phyloP scores from a whole-genome alignment of 1,140 invertebrate species.

The Macrobrachium rosenbergii region DNA sequence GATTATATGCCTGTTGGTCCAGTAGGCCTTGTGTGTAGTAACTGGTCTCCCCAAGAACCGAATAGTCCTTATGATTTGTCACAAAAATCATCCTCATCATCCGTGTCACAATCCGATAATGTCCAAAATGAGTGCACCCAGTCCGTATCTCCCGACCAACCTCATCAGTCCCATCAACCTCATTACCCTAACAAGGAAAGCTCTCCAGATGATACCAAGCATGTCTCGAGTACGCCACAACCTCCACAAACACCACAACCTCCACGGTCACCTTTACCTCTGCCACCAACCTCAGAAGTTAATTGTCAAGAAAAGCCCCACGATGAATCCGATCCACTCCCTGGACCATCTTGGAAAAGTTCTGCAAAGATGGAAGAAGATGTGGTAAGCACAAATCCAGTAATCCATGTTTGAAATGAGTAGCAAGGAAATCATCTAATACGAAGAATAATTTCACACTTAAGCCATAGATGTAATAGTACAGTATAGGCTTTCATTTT shows the following conservation, averaged over 20 bases:
- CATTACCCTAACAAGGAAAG: conserved; percentile 56
- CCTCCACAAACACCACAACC: conserved; percentile 59
- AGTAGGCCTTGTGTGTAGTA: conserved; percentile 59
- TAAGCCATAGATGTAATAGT: too few species aligned
- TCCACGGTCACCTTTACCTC: conserved; percentile 43
- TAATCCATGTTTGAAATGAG: too few species aligned
- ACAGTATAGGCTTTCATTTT: too few species aligned
- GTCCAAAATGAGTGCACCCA: conserved; percentile 55
- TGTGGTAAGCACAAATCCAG: conserved; percentile 31
- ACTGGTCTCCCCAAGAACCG: conserved; percentile 60
- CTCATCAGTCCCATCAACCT: neutral
- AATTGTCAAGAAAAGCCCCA: conserved; percentile 52
- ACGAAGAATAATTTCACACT: too few species aligned
- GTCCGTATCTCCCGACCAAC: conserved; percentile 59
- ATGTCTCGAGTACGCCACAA: conserved; percentile 58
- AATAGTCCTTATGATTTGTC: conserved; percentile 66
- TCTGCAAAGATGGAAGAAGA: conserved; percentile 46
- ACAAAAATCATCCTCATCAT: conserved; percentile 64
- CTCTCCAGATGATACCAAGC: conserved; percentile 56
- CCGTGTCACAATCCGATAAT: conserved; percentile 65
- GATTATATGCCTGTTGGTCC: conserved; percentile 54
- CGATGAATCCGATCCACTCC: conserved; percentile 60
- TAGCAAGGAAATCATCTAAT: too few species aligned
- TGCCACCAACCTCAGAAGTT: conserved; percentile 30
- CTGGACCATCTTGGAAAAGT: conserved; percentile 61